Evolutionary conservation across 2,888 invertebrate genomes (phyloP).

Genomic region (Microctonus brassicae): DNA sequence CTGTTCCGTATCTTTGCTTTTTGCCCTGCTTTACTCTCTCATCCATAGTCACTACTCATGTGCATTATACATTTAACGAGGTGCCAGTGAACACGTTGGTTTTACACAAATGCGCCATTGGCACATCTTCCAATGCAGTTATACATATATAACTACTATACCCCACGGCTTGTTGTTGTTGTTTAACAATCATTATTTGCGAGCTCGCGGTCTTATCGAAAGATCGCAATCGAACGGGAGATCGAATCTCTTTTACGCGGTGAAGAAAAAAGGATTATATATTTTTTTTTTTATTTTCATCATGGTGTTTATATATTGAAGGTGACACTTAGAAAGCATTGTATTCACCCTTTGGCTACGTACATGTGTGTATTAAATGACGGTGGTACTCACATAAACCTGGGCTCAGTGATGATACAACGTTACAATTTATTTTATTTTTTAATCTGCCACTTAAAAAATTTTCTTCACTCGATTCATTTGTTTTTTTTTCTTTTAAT

Average conservation of each 20-base stretch:
- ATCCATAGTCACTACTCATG: constrained; percentile 23
- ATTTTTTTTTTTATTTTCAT: neutral
- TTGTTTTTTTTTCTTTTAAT: no score
- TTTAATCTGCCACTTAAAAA: no score
- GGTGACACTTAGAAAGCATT: constrained; percentile 14
- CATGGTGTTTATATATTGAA: neutral
- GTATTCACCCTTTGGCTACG: constrained; percentile 4
- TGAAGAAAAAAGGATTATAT: neutral
- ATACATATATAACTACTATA: constrained; percentile 44
- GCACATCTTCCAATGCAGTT: constrained; percentile 53
- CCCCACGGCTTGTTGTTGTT: constrained; percentile 46
- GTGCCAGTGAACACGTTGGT: constrained; percentile 48
- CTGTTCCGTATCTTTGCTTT: neutral
- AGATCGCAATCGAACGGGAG: constrained; percentile 54
- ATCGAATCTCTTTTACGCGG: constrained; percentile 41
- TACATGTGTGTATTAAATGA: neutral
- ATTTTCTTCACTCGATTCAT: no score
- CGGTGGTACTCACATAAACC: neutral
- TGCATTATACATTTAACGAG: constrained; percentile 54
- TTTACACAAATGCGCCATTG: constrained; percentile 48
- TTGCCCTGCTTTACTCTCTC: constrained; percentile 44
- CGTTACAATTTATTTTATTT: neutral
- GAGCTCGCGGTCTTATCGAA: constrained; percentile 51
- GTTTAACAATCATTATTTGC: constrained; percentile 67
- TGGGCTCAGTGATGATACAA: neutral